Conservation (phyloP, 2,113 vertebrate species). For the Hiodon alosoides region DNA sequence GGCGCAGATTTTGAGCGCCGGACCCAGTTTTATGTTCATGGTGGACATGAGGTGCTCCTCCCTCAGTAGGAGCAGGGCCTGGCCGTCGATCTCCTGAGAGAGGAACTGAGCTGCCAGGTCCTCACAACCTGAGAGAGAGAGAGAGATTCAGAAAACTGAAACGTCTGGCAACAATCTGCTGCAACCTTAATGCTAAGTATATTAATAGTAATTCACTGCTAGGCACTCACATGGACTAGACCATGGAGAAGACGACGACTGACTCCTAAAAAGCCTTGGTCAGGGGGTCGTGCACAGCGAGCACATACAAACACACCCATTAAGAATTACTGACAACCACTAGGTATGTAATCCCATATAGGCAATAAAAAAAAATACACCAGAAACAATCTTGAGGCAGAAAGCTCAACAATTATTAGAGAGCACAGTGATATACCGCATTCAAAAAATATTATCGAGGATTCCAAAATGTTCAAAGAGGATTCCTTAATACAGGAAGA, state of each 20-base stretch:
- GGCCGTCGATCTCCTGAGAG: conserved; percentile 95
- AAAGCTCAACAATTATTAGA: no score
- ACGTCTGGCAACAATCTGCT: neutral
- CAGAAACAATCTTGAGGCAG: no score
- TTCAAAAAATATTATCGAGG: no score
- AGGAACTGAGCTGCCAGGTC: conserved; percentile 91
- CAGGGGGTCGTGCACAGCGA: no score
- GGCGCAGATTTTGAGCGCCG: conserved; percentile 97
- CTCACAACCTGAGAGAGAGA: conserved; percentile 75
- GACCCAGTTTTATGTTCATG: conserved; percentile 97
- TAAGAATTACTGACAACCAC: no score
- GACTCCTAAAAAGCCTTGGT: neutral
- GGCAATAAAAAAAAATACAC: neutral
- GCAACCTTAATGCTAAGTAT: neutral
- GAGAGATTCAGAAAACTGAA: no score
- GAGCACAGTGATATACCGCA: no score
- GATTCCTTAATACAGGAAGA: no score
- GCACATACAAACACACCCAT: neutral
- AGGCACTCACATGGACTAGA: no score
- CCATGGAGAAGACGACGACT: neutral
- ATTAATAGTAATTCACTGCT: no score
- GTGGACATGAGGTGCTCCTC: conserved; percentile 98
- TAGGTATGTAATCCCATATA: neutral
- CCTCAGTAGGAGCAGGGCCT: conserved; percentile 87
- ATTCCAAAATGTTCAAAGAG: no score